Percentiles rank a stretch among this genome's conserved stretches.
These are phyloP conservation scores for Psephotus haematonotus DNA, from an alignment of 2,113 vertebrate species.

Conservation along the genomic window DNA sequence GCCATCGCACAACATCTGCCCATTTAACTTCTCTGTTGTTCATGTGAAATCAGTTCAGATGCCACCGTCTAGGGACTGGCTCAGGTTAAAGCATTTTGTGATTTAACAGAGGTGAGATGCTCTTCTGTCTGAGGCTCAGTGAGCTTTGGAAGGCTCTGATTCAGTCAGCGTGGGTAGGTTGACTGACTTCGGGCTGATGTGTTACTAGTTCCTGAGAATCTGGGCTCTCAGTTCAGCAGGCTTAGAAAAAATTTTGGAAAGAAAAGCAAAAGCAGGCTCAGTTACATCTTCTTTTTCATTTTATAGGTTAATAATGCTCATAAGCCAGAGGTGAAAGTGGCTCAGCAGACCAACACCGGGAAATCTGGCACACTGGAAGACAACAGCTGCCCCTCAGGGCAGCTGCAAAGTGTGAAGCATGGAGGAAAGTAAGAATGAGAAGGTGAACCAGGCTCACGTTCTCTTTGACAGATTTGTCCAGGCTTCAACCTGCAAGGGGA, in stretches of 20 bases:
- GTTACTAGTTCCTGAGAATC: not conserved
- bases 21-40: not conserved
- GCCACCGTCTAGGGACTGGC: not conserved
- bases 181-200: not conserved
- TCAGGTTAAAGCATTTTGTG: not conserved
- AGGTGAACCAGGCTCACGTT: constrained; percentile 83
- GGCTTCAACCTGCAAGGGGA: constrained; percentile 93
- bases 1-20: not conserved
- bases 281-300: not conserved
- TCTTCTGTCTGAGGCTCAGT: not conserved
- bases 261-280: not conserved
- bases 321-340: constrained; percentile 53
- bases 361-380: constrained; percentile 67
- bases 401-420: constrained; percentile 61
- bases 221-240: not conserved
- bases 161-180: not conserved
- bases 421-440: constrained; percentile 77
- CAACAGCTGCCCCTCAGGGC: constrained; percentile 30
- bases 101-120: not conserved
- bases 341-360: not conserved
- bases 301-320: constrained; percentile 62
- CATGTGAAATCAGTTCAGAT: not conserved
- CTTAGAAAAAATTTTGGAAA: not conserved
- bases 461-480: constrained; percentile 97
- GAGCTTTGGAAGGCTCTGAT: not conserved